Base-by-base conservation (phyloP, 2,888 invertebrate species). In the Corythucha ciliata region DNA sequence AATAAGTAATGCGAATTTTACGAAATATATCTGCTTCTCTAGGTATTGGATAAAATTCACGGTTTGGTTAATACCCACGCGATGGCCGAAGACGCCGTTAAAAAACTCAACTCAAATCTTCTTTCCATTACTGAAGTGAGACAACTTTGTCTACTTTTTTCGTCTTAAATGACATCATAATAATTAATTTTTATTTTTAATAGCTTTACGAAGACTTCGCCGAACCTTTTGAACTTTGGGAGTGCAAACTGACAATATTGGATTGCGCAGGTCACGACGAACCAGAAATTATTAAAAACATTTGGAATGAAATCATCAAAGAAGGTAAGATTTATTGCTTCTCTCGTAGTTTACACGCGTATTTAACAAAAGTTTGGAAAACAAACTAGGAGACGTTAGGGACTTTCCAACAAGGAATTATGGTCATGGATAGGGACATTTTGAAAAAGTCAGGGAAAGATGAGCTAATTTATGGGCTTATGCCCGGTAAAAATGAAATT, bases 191-290 rank as follows among this genome's bases (percentile, higher is more conserved):
- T 12, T 51, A 48, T 46, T 48, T 42, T 57, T 66, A 66, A 48
- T 61, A 85, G 81, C 69, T 94, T 26, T 94, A 92, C 66, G 85
- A 88, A 66, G 85, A 91, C 58, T 94, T 87, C 70, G 93, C 93
- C 1, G 90, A 91, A 63, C 84, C 84, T 3, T 87, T 87, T 67
- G 80, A 85, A 61, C 73, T 96, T 34, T 85, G 89, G 80, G 93
- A 94, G 69, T 88, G 91, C 67, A 91, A 96, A 70, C 72, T 98
- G 52, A 89, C 91, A 5, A 93, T 98, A 58, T 81, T 97, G 40
- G 87, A 93, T 63, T 93, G 92, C 67, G 92, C 94, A 5, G 90
- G 92, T 12, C 88, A 93, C 69, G 83, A 85, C 62, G 94, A 97
- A 67, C 78, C 81, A 0, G 74, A 84, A 53, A 72, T 94, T 8